phyloP scores from a whole-genome alignment of 2,113 vertebrate genomes.

The Crotophaga sulcirostris region DNA sequence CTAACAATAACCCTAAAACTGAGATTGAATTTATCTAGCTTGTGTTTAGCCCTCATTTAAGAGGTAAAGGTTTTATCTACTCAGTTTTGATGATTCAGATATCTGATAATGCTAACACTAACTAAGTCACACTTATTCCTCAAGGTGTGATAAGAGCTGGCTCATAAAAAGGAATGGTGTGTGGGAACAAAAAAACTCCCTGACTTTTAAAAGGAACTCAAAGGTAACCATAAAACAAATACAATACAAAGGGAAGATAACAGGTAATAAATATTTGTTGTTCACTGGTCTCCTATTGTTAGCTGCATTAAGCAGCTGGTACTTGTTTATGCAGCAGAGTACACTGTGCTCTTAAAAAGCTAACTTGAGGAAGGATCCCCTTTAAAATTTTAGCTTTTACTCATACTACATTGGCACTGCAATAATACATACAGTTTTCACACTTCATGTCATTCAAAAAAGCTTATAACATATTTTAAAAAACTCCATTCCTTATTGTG shows the following conservation, averaged over 20 bases:
- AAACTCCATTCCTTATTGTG: not conserved
- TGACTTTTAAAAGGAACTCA: not conserved
- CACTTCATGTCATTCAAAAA: not conserved
- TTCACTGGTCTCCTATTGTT: not conserved
- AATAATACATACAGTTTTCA: not conserved
- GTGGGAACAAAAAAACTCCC: not conserved
- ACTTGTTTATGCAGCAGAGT: not conserved
- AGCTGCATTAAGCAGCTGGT: not conserved
- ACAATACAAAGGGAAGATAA: not conserved
- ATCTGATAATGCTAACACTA: not conserved
- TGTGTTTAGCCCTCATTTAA: not conserved
- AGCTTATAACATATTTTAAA: not conserved
- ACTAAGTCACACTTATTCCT: not conserved
- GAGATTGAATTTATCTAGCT: not conserved
- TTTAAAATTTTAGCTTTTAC: not conserved
- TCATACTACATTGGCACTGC: not conserved
- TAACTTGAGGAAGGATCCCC: not conserved
- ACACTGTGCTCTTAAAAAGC: fast-evolving
- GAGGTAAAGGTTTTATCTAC: not conserved
- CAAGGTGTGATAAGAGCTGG: not conserved
- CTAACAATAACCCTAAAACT: not conserved
- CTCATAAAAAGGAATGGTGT: not conserved
- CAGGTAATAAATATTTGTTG: not conserved
- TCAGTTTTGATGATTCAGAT: not conserved
- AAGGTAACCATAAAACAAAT: not conserved